Percentiles rank a stretch among this genome's conserved stretches.
Evolutionary conservation across 2,113 vertebrate genomes (phyloP).

Genomic region (Atrichornis clamosus): DNA sequence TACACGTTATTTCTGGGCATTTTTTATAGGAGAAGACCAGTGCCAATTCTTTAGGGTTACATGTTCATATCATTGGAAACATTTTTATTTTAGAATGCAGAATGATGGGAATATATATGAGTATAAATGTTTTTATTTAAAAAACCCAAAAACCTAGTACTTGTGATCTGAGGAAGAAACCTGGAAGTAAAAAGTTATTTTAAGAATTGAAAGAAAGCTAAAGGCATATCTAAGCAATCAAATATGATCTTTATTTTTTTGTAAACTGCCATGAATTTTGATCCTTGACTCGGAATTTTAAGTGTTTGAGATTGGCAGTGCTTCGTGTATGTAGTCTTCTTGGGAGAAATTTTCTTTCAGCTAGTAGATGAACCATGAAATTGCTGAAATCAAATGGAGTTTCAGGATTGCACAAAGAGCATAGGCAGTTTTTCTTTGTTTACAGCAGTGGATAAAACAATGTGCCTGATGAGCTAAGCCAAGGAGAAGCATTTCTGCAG

Average conservation of each 20-base stretch:
- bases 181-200: neutral
- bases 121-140: neutral
- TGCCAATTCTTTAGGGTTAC: neutral
- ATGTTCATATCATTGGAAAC: neutral
- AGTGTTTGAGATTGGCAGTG: neutral
- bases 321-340: neutral
- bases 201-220: neutral
- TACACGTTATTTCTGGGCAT: neutral
- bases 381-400: slow-evolving; percentile 54
- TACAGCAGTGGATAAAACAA: slow-evolving; percentile 25
- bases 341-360: slow-evolving; percentile 44
- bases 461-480: slow-evolving; percentile 18
- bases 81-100: neutral
- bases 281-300: neutral
- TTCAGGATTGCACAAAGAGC: slow-evolving; percentile 7
- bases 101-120: neutral
- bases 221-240: neutral
- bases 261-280: neutral
- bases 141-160: neutral
- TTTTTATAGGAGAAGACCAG: neutral
- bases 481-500: neutral
- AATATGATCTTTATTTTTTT: neutral
- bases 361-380: slow-evolving; percentile 52
- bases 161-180: neutral
- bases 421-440: slow-evolving; percentile 49